A percentile compares a stretch with the other conserved stretches of the same genome.
Evolutionary conservation across 2,888 invertebrate genomes (phyloP).

Genomic region (Orchestes rusci): DNA sequence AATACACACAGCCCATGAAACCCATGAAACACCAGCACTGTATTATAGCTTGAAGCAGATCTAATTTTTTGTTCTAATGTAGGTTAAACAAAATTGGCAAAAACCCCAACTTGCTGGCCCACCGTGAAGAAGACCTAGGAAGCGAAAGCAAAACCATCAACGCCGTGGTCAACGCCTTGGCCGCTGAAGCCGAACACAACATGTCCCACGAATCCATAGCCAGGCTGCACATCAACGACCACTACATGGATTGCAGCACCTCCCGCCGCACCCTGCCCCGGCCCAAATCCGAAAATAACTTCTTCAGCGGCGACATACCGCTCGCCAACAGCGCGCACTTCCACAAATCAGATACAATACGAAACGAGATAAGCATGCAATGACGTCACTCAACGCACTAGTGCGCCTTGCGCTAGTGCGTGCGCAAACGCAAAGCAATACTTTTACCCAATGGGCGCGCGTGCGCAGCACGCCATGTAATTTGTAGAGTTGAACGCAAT

Average conservation of each 20-base stretch:
- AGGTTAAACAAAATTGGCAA: conserved; percentile 93
- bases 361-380: conserved; percentile 60
- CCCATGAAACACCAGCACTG: too few relatives aligned
- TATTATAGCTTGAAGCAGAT: too few relatives aligned
- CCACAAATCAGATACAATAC: conserved; percentile 75
- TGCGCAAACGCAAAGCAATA: too few relatives aligned
- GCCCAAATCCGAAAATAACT: conserved; percentile 79
- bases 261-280: conserved; percentile 57
- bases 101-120: conserved; percentile 88
- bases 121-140: conserved; percentile 62
- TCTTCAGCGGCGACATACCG: conserved; percentile 56
- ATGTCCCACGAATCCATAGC: conserved; percentile 62
- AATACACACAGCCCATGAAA: too few relatives aligned
- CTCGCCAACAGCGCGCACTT: conserved; percentile 53
- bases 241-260: neutral
- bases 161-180: conserved; percentile 86
- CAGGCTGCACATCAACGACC: conserved; percentile 39
- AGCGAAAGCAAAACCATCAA: conserved; percentile 80
- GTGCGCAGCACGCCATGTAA: too few relatives aligned
- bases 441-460: too few relatives aligned
- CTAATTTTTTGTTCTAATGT: too few relatives aligned
- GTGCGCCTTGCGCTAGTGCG: too few relatives aligned
- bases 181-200: conserved; percentile 83
- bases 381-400: conserved; percentile 69
- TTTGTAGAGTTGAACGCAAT: too few relatives aligned